Percentiles rank a stretch among this genome's conserved stretches.
Evolutionary conservation across 1,140 invertebrate genomes (phyloP).

Genomic region (Penaeus chinensis): DNA sequence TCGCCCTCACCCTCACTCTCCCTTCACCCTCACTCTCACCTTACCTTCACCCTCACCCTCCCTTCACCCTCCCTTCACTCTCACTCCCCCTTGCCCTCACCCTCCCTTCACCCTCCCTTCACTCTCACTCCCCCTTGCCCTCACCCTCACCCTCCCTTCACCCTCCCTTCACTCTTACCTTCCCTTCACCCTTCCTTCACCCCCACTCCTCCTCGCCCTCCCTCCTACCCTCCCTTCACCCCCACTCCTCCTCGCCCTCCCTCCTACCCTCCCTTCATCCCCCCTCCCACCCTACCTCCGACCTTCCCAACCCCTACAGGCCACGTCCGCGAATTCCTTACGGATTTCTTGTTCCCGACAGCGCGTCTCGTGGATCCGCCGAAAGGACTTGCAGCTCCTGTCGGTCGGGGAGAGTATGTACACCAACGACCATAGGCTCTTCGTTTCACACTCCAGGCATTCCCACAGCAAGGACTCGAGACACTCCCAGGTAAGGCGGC

Average conservation of each 20-base stretch:
- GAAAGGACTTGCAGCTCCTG: constrained; percentile 79
- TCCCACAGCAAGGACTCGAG: constrained; percentile 39
- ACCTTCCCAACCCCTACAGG: neutral
- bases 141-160: neutral
- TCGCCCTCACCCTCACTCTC: too few relatives aligned
- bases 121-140: neutral
- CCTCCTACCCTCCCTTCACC: too few relatives aligned
- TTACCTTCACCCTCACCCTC: too few relatives aligned
- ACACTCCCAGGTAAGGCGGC: constrained; percentile 29
- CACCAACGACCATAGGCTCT: constrained; percentile 81
- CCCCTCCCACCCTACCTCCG: neutral
- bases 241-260: neutral
- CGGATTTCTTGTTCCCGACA: constrained; percentile 57
- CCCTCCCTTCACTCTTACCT: neutral
- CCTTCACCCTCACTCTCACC: too few relatives aligned
- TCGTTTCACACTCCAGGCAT: constrained; percentile 68
- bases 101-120: neutral
- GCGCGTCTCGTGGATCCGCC: constrained; percentile 83
- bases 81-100: neutral
- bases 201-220: neutral
- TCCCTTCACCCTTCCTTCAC: neutral
- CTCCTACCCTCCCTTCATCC: neutral
- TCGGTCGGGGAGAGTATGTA: constrained; percentile 83
- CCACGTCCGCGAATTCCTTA: neutral
- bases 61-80: too few relatives aligned